These are phyloP conservation scores for Labroides dimidiatus DNA, from an alignment of 2,797 vertebrate species.

Conservation along the genomic window DNA sequence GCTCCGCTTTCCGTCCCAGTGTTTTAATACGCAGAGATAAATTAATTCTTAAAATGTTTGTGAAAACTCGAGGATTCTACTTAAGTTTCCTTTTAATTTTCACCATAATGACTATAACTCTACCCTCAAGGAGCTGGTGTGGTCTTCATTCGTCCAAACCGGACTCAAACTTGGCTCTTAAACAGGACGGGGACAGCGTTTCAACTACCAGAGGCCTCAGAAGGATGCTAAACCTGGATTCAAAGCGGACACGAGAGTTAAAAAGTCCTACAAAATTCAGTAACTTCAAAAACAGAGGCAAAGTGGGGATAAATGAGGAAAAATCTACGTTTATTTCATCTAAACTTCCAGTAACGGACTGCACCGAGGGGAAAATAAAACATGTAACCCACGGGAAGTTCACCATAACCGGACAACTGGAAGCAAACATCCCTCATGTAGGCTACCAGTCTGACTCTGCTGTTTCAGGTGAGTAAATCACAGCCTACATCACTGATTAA, in stretches of 20 bases:
- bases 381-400: slow-evolving; percentile 43
- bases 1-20: neutral
- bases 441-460: slow-evolving; percentile 38
- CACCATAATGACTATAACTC: slow-evolving; percentile 33
- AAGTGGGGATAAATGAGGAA: no score
- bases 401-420: slow-evolving; percentile 32
- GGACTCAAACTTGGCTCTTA: no score
- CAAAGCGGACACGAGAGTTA: neutral
- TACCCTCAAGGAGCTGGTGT: neutral
- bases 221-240: neutral
- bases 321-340: rapidly evolving
- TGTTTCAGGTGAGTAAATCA: slow-evolving; percentile 42
- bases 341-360: neutral
- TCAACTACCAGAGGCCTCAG: neutral
- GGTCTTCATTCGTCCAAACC: no score
- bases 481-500: no score
- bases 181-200: no score
- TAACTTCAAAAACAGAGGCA: neutral
- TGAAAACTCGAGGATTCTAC: slow-evolving; percentile 36
- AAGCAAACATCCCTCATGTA: neutral
- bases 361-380: slow-evolving; percentile 30
- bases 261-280: rapidly evolving
- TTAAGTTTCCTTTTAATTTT: slow-evolving; percentile 45
- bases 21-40: slow-evolving; percentile 39
- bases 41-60: slow-evolving; percentile 52